A percentile compares a stretch with the other conserved stretches of the same genome.
These are phyloP conservation scores for Chaitophorus viminalis DNA, from an alignment of 2,888 invertebrate species.

Conservation along the genomic window DNA sequence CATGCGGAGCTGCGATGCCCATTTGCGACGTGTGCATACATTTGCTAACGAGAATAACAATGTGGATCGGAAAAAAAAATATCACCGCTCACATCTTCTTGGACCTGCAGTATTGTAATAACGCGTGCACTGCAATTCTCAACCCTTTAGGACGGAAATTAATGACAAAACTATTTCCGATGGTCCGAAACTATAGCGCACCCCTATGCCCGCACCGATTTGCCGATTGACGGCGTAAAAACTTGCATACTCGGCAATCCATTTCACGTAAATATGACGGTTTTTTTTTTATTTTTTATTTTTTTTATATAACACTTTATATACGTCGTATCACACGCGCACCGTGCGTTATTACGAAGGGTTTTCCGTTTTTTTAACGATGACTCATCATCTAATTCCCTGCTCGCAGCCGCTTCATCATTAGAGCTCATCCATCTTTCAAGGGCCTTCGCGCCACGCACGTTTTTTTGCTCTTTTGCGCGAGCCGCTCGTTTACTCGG, in stretches of 20 bases:
- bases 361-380: conserved; percentile 36
- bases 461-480: conserved; percentile 23
- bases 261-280: conserved; percentile 46
- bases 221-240: not conserved
- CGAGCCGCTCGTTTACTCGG: not conserved
- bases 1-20: no score
- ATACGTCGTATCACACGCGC: not conserved
- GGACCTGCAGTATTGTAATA: not conserved
- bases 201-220: not conserved
- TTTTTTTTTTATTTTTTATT: not conserved
- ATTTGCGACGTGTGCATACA: no score
- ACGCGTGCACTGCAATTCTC: not conserved
- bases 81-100: not conserved
- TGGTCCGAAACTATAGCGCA: not conserved
- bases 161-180: not conserved
- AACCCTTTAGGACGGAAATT: not conserved
- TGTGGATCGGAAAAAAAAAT: no score
- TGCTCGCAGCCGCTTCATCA: conserved; percentile 46
- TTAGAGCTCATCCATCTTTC: conserved; percentile 60
- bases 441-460: not conserved
- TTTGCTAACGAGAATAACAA: no score
- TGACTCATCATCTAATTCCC: conserved; percentile 58
- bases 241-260: conserved; percentile 3
- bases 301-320: no score
- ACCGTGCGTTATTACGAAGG: not conserved